Base-by-base conservation (phyloP, 2,113 vertebrate genomes). In the Paramormyrops kingsleyae region DNA sequence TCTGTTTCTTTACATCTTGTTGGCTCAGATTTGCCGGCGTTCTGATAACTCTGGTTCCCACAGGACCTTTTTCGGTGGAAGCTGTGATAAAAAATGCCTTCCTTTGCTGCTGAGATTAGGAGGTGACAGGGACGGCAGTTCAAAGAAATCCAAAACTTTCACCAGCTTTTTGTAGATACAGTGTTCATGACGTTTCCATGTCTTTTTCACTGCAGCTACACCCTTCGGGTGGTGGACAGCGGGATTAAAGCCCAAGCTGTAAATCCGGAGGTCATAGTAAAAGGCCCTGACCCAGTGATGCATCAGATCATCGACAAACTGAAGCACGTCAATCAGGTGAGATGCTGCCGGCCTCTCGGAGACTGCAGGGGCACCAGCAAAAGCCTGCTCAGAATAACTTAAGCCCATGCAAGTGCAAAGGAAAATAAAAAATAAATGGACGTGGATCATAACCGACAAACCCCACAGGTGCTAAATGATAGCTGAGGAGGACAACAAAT, bases 231-330 rank as follows among this genome's bases (percentile, higher is more conserved):
- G 90, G 96, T 97, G 93, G 97, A 96, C 91, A 98, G 93, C 49
- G 97, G 97, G 92, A 94, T 98, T 93, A 97, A 97, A 95, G 97
- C 97, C 89, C 97, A 99, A 86, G 94, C 95, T 89, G 93, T 88
- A 90, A 99, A 98, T 94, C 97, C 97, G 0, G 97, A 99, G 94
- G 96, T 98, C 83, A 97, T 95, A 95, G 97, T 97, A 92, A 98
- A 96, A 94, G 97, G 95, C 92, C 94, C 89, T 0, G 97, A 99
- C 92, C 96, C 97, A 0, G 92, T 97, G 83, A 97, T 97, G 92
- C 97, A 95, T 94, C 97, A 98, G 93, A 96, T 98, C 92, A 97
- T 97, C 90, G 97, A 98, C 95, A 98, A 99, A 94, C 96, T 98
- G 91, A 98, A 96, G 89, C 97, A 97, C 91, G 92, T 98, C 94